Base-by-base conservation (phyloP, 2,113 vertebrate genomes). In the Paraplagusia blochii region DNA sequence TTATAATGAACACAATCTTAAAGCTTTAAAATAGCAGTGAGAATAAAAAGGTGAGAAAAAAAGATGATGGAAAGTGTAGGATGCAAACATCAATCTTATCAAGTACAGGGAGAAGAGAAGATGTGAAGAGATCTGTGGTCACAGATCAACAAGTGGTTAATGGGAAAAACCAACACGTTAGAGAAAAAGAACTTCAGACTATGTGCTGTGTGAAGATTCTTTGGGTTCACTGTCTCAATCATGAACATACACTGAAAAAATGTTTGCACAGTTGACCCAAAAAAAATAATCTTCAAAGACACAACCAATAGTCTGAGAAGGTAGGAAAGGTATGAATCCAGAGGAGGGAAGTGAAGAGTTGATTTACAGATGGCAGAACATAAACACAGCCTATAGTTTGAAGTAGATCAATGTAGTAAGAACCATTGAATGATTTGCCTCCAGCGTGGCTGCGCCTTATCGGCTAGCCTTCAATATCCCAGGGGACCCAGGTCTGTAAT, bases 401-500 rank as follows among this genome's bases (percentile, higher is more conserved):
- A 86, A 90, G 85, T 85, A 90, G 80, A 90, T 79, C 83, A 87
- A 85, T 90, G 84, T 86, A 72, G 88, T 88, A 87, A 88, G 90
- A 91, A 83, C 87, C 90, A 88, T 87, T 82, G 74, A 88, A 90
- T 84, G 89, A 89, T 91, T 91, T 91, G 91, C 87, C 83, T 92
- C 85, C 89, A 90, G 84, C 83, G 84, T 82, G 88, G 89, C 88
- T 91, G 86, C 81, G 89, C 89, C 90, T 81, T 89, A 90, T 88
- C 89, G 89, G 91, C 89, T 90, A 90, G 86, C 88, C 90, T 90
- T 90, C 91, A 91, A 89, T 89, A 91, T 90, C 88, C 91, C 90
- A 87, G 89, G 85, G 89, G 88, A 91, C 87, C 88, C 87, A 90
- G 3, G 89, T 92, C 91, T 93, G 91, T 76, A 92, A 90, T 84